Evolutionary conservation across 2,888 invertebrate genomes (phyloP).

Genomic region (Macrosiphum euphorbiae): DNA sequence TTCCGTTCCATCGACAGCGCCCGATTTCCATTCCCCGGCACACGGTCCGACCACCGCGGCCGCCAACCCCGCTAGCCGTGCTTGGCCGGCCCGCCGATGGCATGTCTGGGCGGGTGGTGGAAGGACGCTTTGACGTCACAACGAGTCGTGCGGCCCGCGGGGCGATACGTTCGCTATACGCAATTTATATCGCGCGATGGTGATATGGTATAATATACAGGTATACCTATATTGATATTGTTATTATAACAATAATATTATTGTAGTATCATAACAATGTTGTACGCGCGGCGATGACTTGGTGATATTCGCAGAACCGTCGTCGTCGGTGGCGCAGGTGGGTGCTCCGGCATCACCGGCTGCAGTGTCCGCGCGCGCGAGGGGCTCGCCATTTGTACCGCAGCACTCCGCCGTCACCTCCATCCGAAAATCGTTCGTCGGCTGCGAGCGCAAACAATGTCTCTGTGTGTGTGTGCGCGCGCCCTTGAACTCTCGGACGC

Average conservation of each 20-base stretch:
- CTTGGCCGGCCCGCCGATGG: neutral
- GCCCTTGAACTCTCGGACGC: constrained; percentile 60
- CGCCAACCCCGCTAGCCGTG: neutral
- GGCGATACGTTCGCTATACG: neutral
- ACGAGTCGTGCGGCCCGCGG: neutral
- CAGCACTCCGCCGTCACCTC: neutral
- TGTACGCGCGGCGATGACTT: constrained; percentile 30
- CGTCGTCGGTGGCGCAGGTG: neutral
- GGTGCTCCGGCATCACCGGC: neutral
- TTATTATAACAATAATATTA: neutral
- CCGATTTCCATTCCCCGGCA: neutral
- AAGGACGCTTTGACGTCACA: constrained; percentile 5
- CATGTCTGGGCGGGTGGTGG: neutral
- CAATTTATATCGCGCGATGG: neutral
- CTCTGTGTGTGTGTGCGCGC: neutral
- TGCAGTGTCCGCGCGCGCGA: neutral
- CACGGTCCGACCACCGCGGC: neutral
- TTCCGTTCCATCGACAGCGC: neutral
- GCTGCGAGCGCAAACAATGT: neutral
- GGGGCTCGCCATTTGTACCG: neutral
- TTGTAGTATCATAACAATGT: neutral
- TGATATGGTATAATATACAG: neutral
- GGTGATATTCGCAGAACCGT: constrained; percentile 24
- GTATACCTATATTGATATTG: neutral
- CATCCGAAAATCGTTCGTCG: constrained; percentile 40